Evolutionary conservation across 2,888 invertebrate species (phyloP).

Genomic region (Drosophila formosana): DNA sequence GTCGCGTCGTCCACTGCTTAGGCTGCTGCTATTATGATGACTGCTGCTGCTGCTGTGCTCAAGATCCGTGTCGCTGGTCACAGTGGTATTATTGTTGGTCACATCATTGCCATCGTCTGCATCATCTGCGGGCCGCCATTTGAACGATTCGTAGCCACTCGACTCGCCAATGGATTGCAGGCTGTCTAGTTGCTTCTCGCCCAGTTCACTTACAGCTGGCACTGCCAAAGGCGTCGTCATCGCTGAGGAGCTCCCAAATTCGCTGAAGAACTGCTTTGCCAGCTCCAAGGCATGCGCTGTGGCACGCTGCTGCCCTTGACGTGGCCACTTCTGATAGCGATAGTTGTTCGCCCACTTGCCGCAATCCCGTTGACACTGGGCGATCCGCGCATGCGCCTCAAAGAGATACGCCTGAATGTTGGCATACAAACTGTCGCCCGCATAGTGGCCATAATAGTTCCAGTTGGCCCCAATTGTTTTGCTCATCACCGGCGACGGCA

Average conservation of each 20-base stretch:
- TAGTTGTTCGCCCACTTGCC: conserved; percentile 92
- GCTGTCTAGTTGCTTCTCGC: conserved; percentile 86
- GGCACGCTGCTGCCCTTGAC: conserved; percentile 59
- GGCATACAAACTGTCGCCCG: conserved; percentile 90
- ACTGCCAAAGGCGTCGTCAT: conserved; percentile 21
- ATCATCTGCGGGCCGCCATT: conserved; percentile 87
- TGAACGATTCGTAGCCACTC: conserved; percentile 92
- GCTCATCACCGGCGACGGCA: conserved; percentile 83
- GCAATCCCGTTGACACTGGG: conserved; percentile 91
- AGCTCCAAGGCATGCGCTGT: conserved; percentile 82
- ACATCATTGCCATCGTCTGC: conserved; percentile 71
- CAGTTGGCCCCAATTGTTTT: conserved; percentile 86
- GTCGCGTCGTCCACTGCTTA: conserved; percentile 63
- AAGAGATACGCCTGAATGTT: conserved; percentile 95
- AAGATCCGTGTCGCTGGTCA: conserved; percentile 72
- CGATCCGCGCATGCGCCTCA: conserved; percentile 92
- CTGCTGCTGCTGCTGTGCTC: conserved; percentile 58
- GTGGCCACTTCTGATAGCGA: conserved; percentile 86
- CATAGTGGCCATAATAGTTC: conserved; percentile 86
- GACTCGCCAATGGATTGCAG: conserved; percentile 90
- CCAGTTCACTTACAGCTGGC: conserved; percentile 54
- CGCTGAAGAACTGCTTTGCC: conserved; percentile 83
- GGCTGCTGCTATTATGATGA: conserved; percentile 46
- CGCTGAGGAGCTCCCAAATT: conserved; percentile 66
- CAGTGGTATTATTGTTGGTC: conserved; percentile 39